Percentiles rank a stretch among this genome's conserved stretches.
Conservation (phyloP, 2,888 invertebrate genomes). For the Melinaea marsaeus region DNA sequence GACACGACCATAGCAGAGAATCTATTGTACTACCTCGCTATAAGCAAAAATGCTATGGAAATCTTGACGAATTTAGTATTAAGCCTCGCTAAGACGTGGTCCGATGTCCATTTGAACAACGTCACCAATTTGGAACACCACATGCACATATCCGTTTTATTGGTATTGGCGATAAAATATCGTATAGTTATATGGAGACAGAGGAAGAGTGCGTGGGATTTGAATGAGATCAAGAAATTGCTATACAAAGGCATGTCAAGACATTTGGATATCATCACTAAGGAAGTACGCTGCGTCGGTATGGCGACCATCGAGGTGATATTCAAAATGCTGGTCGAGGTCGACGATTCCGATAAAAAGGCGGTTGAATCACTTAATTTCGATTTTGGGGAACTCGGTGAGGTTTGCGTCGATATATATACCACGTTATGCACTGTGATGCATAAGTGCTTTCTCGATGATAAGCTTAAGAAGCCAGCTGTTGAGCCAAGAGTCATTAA, state of each 20-base stretch:
- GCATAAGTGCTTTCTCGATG: slow-evolving; percentile 57
- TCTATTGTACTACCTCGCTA: slow-evolving; percentile 79
- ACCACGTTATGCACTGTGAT: slow-evolving; percentile 62
- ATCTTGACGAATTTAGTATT: slow-evolving; percentile 62
- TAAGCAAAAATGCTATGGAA: slow-evolving; percentile 48
- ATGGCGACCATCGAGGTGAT: slow-evolving; percentile 86
- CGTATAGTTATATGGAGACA: slow-evolving; percentile 53
- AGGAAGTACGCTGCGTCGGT: slow-evolving; percentile 81
- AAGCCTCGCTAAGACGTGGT: slow-evolving; percentile 82
- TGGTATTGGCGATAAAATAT: slow-evolving; percentile 78
- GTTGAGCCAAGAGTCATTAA: slow-evolving; percentile 44
- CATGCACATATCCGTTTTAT: slow-evolving; percentile 81
- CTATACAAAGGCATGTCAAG: slow-evolving; percentile 81
- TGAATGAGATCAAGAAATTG: slow-evolving; percentile 65
- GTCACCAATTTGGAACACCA: slow-evolving; percentile 83
- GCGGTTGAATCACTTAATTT: slow-evolving; percentile 78
- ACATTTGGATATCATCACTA: slow-evolving; percentile 82
- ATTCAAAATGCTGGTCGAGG: slow-evolving; percentile 72
- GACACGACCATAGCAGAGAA: slow-evolving; percentile 75
- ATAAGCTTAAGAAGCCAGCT: slow-evolving; percentile 41
- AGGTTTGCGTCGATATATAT: slow-evolving; percentile 68
- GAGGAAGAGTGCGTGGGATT: slow-evolving; percentile 45
- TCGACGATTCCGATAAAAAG: slow-evolving; percentile 57
- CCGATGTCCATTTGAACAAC: slow-evolving; percentile 79
- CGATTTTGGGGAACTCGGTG: slow-evolving; percentile 79